Conservation (phyloP, 2,797 vertebrate genomes). For the Peromyscus eremicus region DNA sequence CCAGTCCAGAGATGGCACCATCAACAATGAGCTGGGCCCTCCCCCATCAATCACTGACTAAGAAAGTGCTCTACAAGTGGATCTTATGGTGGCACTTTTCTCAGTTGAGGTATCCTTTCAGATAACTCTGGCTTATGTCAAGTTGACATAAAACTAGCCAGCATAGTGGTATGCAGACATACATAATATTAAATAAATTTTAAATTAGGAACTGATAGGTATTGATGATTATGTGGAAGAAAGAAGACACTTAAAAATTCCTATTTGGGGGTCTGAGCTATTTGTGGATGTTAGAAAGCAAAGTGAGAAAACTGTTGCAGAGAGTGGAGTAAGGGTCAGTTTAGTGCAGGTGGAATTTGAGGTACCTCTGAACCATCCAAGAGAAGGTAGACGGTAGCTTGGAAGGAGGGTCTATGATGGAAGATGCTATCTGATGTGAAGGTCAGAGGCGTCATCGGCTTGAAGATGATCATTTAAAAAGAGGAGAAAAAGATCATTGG, state of each 20-base stretch:
- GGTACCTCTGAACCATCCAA: neutral
- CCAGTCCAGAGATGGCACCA: neutral
- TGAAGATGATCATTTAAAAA: neutral
- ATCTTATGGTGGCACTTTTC: neutral
- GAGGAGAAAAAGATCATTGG: neutral
- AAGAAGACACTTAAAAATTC: neutral
- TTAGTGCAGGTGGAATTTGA: neutral
- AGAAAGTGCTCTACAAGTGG: neutral
- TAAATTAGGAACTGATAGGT: neutral
- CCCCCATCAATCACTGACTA: neutral
- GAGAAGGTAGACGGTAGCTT: neutral
- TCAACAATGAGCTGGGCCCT: neutral
- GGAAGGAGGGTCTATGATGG: neutral
- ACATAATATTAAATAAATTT: neutral
- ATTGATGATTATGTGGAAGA: neutral
- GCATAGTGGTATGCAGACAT: neutral
- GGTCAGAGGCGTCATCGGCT: neutral
- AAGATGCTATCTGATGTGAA: neutral
- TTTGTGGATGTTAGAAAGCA: neutral
- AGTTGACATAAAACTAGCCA: neutral
- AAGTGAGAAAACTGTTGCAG: neutral
- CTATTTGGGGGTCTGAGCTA: neutral
- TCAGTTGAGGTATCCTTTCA: neutral
- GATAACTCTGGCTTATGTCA: neutral
- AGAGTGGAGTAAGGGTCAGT: neutral